These are phyloP conservation scores for Tarsius wallacei DNA, from an alignment of 2,797 vertebrate genomes.

Conservation along the genomic window DNA sequence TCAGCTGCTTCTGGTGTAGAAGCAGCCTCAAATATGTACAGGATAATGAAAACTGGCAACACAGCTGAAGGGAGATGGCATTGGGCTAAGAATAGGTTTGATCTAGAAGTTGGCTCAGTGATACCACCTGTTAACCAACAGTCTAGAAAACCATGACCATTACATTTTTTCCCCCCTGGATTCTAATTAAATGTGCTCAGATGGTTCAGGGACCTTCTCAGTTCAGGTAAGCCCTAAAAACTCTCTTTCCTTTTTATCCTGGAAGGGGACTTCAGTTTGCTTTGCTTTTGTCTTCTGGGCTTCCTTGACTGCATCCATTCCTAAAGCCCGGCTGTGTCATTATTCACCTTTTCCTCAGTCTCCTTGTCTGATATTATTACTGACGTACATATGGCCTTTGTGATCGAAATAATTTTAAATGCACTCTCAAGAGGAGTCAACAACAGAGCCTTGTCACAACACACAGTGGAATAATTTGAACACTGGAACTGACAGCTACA, in stretches of 20 bases:
- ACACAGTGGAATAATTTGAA: neutral
- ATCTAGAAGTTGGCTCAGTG: neutral
- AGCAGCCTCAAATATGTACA: too few relatives aligned
- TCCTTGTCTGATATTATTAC: neutral
- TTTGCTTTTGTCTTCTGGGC: neutral
- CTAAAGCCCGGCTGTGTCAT: neutral
- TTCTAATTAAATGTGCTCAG: neutral
- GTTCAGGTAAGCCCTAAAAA: too few relatives aligned
- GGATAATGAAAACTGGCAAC: neutral
- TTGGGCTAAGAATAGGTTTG: neutral
- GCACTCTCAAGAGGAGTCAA: neutral
- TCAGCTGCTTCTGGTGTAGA: neutral
- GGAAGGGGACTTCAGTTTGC: neutral
- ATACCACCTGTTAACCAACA: neutral
- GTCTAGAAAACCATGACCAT: neutral
- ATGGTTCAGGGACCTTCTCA: neutral
- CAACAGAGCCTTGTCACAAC: neutral
- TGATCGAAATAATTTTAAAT: neutral
- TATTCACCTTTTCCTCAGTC: neutral
- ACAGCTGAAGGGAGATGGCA: neutral
- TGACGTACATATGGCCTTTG: neutral
- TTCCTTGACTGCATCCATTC: accelerated
- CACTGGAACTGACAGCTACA: neutral
- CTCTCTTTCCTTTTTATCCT: neutral
- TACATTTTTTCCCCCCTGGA: neutral